Percentiles rank a stretch among this genome's conserved stretches.
These are phyloP conservation scores for Syrista parreyssii DNA, from an alignment of 2,888 invertebrate genomes.

Conservation along the genomic window DNA sequence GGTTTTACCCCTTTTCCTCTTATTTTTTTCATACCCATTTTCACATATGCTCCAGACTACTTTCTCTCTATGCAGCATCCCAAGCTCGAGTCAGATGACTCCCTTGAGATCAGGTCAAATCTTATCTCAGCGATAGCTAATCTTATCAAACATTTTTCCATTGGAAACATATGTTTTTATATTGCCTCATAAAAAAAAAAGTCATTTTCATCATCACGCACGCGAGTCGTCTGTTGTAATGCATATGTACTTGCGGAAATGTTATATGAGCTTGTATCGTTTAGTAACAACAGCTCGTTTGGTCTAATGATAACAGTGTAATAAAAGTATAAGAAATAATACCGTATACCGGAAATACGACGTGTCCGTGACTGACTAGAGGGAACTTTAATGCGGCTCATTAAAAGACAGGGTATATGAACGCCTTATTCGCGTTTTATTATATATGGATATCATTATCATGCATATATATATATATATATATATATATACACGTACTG, in stretches of 20 bases:
- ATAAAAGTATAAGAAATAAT: neutral
- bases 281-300: neutral
- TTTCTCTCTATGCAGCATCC: neutral
- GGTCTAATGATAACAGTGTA: neutral
- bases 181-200: neutral
- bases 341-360: neutral
- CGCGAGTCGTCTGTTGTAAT: neutral
- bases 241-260: no score
- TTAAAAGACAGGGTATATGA: constrained; percentile 30
- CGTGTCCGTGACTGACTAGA: constrained; percentile 1
- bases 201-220: neutral
- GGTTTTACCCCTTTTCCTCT: neutral
- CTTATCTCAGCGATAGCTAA: neutral
- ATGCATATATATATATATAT: constrained; percentile 32
- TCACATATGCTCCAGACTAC: neutral
- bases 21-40: neutral
- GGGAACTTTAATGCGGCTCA: constrained; percentile 41
- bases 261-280: no score
- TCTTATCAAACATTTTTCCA: neutral
- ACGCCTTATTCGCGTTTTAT: constrained; percentile 35
- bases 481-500: constrained; percentile 21
- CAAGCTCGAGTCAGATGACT: neutral
- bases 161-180: neutral
- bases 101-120: neutral
- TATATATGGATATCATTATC: constrained; percentile 46